These are phyloP conservation scores for Perizoma affinitatum DNA, from an alignment of 2,888 invertebrate genomes.

Conservation along the genomic window DNA sequence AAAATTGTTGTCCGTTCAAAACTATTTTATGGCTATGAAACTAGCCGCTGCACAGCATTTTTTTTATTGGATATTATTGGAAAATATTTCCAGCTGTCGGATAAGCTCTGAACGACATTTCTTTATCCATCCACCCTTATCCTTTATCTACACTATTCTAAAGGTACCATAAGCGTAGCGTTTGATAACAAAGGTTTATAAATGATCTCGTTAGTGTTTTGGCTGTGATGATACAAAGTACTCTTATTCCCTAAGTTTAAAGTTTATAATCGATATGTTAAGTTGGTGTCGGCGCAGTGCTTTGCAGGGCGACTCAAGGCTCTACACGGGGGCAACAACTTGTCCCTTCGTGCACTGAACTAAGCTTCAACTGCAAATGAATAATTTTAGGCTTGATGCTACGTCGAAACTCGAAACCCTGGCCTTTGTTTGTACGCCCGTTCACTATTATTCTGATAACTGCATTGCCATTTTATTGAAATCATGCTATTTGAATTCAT, in stretches of 20 bases:
- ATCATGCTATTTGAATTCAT: conserved; percentile 12
- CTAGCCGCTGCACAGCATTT: conserved; percentile 2
- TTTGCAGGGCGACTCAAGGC: conserved; percentile 60
- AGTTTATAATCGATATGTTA: conserved; percentile 33
- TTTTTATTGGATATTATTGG: conserved; percentile 20
- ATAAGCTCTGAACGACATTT: conserved; percentile 23
- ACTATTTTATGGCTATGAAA: conserved; percentile 7
- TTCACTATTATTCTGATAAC: conserved; percentile 24
- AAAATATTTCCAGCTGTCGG: conserved; percentile 21
- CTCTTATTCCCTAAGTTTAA: conserved; percentile 31
- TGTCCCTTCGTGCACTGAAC: conserved; percentile 71
- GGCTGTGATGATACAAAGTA: conserved; percentile 33
- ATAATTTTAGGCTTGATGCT: conserved; percentile 54
- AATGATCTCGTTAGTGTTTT: conserved; percentile 35
- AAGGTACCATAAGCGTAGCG: conserved; percentile 3
- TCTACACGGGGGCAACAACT: conserved; percentile 67
- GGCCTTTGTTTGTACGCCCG: conserved; percentile 28
- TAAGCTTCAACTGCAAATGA: conserved; percentile 58
- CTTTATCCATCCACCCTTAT: neutral
- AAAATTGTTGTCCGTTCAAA: conserved; percentile 7
- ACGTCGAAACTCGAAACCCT: conserved; percentile 29
- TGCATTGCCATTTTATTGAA: conserved; percentile 22
- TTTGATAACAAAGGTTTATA: conserved; percentile 27
- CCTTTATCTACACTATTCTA: neutral
- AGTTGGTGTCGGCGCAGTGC: conserved; percentile 44